These are phyloP conservation scores for Oncorhynchus keta DNA, from an alignment of 2,113 vertebrate species.

Conservation along the genomic window DNA sequence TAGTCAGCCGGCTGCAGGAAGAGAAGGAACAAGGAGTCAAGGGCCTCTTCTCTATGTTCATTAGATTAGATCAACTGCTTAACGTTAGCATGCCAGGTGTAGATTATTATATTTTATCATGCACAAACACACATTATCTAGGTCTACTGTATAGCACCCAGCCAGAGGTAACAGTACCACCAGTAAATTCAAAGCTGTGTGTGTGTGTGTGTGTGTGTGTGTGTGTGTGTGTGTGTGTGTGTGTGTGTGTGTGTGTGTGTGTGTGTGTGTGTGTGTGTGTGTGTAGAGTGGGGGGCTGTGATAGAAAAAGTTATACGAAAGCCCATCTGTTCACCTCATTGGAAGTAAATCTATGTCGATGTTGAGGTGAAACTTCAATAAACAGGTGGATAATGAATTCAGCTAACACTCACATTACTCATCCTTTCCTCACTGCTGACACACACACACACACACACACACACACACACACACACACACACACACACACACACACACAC, in stretches of 20 bases:
- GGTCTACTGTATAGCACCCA: background rate
- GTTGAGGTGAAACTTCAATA: background rate
- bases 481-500: background rate
- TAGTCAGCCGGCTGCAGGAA: constrained; percentile 82
- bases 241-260: background rate
- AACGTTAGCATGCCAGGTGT: background rate
- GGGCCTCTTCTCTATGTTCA: background rate
- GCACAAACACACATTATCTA: background rate
- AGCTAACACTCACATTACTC: background rate
- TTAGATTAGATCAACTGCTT: background rate
- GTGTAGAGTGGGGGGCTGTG: background rate
- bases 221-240: background rate
- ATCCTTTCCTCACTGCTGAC: background rate
- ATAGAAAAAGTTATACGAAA: background rate
- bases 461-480: background rate
- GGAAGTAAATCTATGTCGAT: background rate
- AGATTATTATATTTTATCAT: background rate
- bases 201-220: background rate
- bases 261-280: background rate
- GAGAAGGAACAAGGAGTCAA: constrained; percentile 2
- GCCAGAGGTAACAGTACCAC: background rate
- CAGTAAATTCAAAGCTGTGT: background rate
- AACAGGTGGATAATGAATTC: background rate
- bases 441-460: background rate
- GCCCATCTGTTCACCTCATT: background rate